Conservation (phyloP, 2,888 invertebrate species). For the Spodoptera picta region DNA sequence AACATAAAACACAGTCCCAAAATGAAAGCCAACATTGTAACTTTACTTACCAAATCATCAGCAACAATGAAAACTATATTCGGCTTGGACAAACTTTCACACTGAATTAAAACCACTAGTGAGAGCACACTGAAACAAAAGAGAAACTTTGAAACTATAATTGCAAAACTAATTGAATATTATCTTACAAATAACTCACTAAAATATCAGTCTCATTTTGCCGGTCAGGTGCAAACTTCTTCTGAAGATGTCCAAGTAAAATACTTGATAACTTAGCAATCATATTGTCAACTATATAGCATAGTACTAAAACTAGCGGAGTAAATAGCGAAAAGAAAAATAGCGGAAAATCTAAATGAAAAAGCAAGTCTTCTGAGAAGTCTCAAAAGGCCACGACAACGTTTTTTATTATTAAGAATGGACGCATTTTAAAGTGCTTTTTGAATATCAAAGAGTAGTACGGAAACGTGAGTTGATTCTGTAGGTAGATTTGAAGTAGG, state of each 20-base stretch:
- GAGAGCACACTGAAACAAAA: constrained; percentile 39
- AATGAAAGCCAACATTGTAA: not conserved
- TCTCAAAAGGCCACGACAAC: constrained; percentile 16
- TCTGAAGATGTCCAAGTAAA: constrained; percentile 19
- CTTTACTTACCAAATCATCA: constrained; percentile 92
- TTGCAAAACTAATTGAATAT: constrained; percentile 7
- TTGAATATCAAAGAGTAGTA: constrained; percentile 37
- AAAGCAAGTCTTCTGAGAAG: constrained; percentile 21
- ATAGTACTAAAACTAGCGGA: not conserved
- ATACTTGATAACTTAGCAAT: constrained; percentile 15
- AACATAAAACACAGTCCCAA: not conserved
- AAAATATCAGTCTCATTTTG: constrained; percentile 17
- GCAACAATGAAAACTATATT: constrained; percentile 93
- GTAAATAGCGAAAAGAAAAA: constrained; percentile 5
- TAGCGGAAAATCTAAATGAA: constrained; percentile 4
- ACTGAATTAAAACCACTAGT: constrained; percentile 31
- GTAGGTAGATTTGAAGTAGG: constrained; percentile 4
- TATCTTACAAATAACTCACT: constrained; percentile 13
- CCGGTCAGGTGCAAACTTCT: constrained; percentile 16
- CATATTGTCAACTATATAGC: not conserved
- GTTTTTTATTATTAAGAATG: constrained; percentile 17
- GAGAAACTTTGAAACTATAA: constrained; percentile 1
- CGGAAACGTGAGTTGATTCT: constrained; percentile 30
- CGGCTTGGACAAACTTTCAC: constrained; percentile 73
- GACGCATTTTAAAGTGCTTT: constrained; percentile 30